A percentile compares a stretch with the other conserved stretches of the same genome.
Evolutionary conservation across 1,140 invertebrate genomes (phyloP).

Genomic region (Rhyzopertha dominica): DNA sequence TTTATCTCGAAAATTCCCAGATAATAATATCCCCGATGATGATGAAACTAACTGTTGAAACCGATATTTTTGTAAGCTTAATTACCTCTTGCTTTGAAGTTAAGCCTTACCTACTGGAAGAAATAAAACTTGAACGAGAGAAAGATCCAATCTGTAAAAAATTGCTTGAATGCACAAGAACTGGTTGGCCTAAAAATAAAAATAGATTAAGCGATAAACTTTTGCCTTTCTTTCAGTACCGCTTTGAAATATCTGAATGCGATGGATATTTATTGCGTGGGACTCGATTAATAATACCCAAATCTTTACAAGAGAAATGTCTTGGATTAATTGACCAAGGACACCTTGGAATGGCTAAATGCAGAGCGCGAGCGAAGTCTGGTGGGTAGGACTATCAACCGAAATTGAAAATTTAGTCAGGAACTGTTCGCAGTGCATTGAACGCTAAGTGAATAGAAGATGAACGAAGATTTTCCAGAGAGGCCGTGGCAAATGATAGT

Average conservation of each 20-base stretch:
- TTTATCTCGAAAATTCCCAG: too few relatives aligned
- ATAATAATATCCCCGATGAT: too few relatives aligned
- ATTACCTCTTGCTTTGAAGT: too few relatives aligned
- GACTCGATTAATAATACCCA: constrained; percentile 27
- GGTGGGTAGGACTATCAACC: constrained; percentile 27
- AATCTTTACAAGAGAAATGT: constrained; percentile 21
- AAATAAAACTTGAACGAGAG: too few relatives aligned
- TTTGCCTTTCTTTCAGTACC: constrained; percentile 18
- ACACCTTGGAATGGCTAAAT: constrained; percentile 29
- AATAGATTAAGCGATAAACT: constrained; percentile 6
- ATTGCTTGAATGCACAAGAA: too few relatives aligned
- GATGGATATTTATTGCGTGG: constrained; percentile 22
- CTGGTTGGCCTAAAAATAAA: too few relatives aligned
- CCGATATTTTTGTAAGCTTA: too few relatives aligned
- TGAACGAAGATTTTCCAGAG: constrained; percentile 23
- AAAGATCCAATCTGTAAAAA: too few relatives aligned
- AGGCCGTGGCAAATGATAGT: constrained; percentile 30
- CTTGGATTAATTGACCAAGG: constrained; percentile 28
- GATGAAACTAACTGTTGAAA: too few relatives aligned
- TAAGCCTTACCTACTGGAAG: too few relatives aligned
- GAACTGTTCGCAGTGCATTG: constrained; percentile 28
- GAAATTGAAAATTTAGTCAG: constrained; percentile 25
- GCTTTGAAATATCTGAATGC: constrained; percentile 15
- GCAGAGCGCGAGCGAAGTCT: constrained; percentile 22
- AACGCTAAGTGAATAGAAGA: constrained; percentile 10